Conservation (phyloP, 2,113 vertebrate species). For the Petrocephalus zakoni region DNA sequence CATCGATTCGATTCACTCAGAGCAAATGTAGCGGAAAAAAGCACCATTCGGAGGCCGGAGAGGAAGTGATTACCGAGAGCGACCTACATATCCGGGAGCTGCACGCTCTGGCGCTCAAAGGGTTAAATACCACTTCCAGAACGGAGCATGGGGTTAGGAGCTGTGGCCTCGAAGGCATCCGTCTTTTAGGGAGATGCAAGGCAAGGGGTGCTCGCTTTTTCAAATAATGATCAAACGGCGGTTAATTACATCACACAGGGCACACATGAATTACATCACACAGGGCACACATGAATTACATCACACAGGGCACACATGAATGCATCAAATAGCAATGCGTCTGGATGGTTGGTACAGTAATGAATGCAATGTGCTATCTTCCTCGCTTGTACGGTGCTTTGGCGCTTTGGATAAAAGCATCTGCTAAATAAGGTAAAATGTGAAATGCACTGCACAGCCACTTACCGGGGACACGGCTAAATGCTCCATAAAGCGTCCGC, state of each 20-base stretch:
- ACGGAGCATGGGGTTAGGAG: not conserved
- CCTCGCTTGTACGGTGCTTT: not conserved
- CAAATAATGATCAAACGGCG: not conserved
- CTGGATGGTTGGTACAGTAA: not conserved
- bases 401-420: not conserved
- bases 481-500: not conserved
- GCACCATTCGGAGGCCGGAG: not conserved
- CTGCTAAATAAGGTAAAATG: not conserved
- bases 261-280: no score
- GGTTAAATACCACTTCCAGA: not conserved
- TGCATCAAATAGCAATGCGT: not conserved
- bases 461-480: not conserved
- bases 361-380: not conserved
- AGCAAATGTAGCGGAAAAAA: not conserved
- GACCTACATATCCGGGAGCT: not conserved
- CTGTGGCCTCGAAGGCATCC: not conserved
- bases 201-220: not conserved
- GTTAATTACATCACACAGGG: not conserved
- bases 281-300: no score
- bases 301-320: not conserved
- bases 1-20: not conserved
- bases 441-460: not conserved
- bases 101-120: not conserved
- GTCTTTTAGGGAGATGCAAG: no score
- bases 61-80: not conserved